Conservation (phyloP, 1,140 invertebrate species). For the Atta cephalotes region DNA sequence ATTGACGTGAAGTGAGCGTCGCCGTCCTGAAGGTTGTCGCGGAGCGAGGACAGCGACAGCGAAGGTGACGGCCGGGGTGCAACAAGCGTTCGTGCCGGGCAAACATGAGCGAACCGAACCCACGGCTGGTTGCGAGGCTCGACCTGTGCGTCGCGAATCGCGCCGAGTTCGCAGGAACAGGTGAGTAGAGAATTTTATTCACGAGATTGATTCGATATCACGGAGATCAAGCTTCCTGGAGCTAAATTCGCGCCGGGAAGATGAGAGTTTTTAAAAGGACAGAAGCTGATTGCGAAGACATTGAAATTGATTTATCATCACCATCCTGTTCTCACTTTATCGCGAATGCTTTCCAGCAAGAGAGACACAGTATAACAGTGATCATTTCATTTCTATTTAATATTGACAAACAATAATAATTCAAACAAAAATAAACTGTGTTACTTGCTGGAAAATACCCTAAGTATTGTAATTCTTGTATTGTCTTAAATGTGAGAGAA, state of each 20-base stretch:
- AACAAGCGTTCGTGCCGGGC: conserved; percentile 72
- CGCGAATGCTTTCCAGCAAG: background rate
- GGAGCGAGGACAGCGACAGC: background rate
- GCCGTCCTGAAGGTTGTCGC: background rate
- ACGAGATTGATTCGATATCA: background rate
- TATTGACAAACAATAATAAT: no score
- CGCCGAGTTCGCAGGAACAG: conserved; percentile 54
- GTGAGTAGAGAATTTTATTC: conserved; percentile 54
- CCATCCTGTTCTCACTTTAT: background rate
- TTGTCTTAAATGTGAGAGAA: background rate
- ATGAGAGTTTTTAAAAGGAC: background rate
- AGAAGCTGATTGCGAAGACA: background rate
- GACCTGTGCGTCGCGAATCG: conserved; percentile 45
- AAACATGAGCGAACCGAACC: conserved; percentile 65
- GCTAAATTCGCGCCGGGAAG: background rate
- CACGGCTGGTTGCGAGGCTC: conserved; percentile 16
- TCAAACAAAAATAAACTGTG: no score
- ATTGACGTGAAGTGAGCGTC: background rate
- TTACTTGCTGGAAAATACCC: no score
- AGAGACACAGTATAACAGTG: no score
- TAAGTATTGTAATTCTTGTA: background rate
- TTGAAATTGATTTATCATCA: background rate
- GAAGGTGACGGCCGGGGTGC: conserved; percentile 27
- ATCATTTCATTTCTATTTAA: no score
- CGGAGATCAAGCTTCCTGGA: background rate